phyloP scores from a whole-genome alignment of 1,140 invertebrate genomes.

The Maniola jurtina region DNA sequence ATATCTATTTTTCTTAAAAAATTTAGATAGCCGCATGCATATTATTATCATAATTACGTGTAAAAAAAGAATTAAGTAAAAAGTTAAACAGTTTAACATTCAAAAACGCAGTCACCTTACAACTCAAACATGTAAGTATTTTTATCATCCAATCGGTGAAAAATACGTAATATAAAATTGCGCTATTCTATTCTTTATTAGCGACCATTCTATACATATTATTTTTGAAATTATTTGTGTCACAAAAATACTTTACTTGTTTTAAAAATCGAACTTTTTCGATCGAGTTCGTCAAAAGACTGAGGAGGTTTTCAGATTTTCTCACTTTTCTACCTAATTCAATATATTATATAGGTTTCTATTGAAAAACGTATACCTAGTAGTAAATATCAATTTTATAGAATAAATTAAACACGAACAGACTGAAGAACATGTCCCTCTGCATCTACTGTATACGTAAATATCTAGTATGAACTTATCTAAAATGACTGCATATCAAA shows the following conservation, averaged over 20 bases:
- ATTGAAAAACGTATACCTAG: slow-evolving; percentile 29
- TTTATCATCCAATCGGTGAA: background rate
- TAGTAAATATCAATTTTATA: slow-evolving; percentile 27
- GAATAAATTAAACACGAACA: slow-evolving; percentile 26
- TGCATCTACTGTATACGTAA: slow-evolving; percentile 27
- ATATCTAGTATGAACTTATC: slow-evolving; percentile 12
- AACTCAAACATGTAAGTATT: no score
- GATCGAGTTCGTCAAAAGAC: slow-evolving; percentile 55
- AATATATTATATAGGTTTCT: slow-evolving; percentile 40
- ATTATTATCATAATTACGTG: no score
- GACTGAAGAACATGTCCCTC: slow-evolving; percentile 36
- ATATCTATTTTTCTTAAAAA: no score
- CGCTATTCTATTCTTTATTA: slow-evolving; percentile 19
- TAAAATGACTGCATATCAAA: slow-evolving; percentile 24
- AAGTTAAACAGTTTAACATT: no score
- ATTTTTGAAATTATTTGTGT: slow-evolving; percentile 1
- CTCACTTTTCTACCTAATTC: slow-evolving; percentile 64
- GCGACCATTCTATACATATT: slow-evolving; percentile 40
- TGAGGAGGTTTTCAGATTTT: slow-evolving; percentile 60
- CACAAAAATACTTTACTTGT: slow-evolving; percentile 22
- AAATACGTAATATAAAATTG: no score
- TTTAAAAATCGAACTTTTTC: slow-evolving; percentile 41
- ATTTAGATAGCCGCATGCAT: no score
- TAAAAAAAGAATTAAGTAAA: no score
- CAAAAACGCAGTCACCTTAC: no score